Percentiles rank a stretch among this genome's conserved stretches.
Evolutionary conservation across 2,888 invertebrate genomes (phyloP).

Genomic region (Dicroscelio sp.): DNA sequence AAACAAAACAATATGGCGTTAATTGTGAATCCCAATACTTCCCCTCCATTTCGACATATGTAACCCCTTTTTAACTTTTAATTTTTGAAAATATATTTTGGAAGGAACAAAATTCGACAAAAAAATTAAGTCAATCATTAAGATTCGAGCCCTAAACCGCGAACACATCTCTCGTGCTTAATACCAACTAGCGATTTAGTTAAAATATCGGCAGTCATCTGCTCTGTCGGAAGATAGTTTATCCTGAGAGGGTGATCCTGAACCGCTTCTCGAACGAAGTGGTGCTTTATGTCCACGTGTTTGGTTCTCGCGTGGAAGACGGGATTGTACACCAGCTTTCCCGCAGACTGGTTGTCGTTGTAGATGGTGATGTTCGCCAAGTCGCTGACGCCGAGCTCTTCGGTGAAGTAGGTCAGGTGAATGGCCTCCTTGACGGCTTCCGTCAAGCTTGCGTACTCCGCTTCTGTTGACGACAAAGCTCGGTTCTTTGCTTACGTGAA

Average conservation of each 20-base stretch:
- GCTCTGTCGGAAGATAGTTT: slow-evolving; percentile 33
- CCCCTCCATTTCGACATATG: no score
- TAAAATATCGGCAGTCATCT: slow-evolving; percentile 60
- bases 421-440: slow-evolving; percentile 26
- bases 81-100: no score
- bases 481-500: slow-evolving; percentile 15
- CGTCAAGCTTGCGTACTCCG: slow-evolving; percentile 11
- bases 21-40: no score
- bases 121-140: no score
- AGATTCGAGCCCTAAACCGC: no score
- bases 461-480: slow-evolving; percentile 25
- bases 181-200: slow-evolving; percentile 36
- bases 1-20: no score
- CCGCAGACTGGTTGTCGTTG: slow-evolving; percentile 75
- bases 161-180: slow-evolving; percentile 12
- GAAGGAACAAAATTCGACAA: no score
- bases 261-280: slow-evolving; percentile 68
- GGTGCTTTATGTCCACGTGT: slow-evolving; percentile 76
- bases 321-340: slow-evolving; percentile 60
- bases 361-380: slow-evolving; percentile 54
- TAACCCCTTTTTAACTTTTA: no score
- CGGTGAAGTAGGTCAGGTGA: neutral
- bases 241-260: slow-evolving; percentile 39
- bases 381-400: neutral
- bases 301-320: slow-evolving; percentile 66